Percentiles rank a stretch among this genome's conserved stretches.
Conservation (phyloP, 2,113 vertebrate genomes). For the Sarotherodon lohbergeri region DNA sequence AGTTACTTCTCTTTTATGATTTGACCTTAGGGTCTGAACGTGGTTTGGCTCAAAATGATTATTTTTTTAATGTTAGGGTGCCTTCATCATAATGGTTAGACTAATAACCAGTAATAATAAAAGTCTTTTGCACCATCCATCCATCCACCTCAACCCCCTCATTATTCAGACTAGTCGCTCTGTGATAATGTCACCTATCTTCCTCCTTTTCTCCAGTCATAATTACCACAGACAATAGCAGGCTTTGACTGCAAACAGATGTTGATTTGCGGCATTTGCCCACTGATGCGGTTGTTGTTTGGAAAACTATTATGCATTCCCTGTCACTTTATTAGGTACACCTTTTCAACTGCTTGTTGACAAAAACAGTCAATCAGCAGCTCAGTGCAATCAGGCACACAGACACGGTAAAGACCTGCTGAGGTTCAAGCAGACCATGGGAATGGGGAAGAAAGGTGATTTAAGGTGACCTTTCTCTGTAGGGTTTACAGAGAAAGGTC, state of each 20-base stretch:
- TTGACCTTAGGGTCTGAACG: not conserved
- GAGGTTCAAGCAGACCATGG: not conserved
- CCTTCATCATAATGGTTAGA: not conserved
- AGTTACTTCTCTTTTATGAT: not conserved
- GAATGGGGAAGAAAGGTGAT: not conserved
- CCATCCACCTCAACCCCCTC: not conserved
- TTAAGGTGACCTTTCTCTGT: not conserved
- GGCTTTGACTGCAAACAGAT: not conserved
- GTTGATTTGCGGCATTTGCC: not conserved
- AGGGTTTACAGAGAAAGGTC: not conserved
- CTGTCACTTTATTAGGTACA: not conserved
- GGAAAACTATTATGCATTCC: not conserved
- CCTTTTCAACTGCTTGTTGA: not conserved
- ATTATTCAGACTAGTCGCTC: not conserved
- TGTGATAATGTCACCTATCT: not conserved
- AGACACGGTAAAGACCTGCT: not conserved
- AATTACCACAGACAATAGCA: not conserved
- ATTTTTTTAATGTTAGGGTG: not conserved
- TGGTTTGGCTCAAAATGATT: not conserved
- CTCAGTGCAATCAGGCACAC: not conserved
- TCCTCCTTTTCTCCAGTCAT: not conserved
- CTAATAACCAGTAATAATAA: not conserved
- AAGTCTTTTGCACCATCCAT: not conserved
- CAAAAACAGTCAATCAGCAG: not conserved
- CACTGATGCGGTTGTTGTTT: not conserved